Evolutionary conservation across 2,113 vertebrate species (phyloP).

Genomic region (Gorsachius goisagi): DNA sequence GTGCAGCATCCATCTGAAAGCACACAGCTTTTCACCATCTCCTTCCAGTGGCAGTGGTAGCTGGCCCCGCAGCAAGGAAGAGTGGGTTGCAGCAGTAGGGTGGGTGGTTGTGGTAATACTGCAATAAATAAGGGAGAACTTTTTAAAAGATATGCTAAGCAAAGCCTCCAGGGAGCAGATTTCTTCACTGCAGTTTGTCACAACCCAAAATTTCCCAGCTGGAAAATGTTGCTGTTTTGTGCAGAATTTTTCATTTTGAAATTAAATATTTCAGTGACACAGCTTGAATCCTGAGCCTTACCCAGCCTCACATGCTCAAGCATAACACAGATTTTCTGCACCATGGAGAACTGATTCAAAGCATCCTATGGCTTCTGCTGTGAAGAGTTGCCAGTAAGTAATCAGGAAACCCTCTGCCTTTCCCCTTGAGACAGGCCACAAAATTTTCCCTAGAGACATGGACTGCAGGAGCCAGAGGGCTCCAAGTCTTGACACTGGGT

Average conservation of each 20-base stretch:
- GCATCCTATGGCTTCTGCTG: not conserved
- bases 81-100: not conserved
- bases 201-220: not conserved
- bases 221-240: not conserved
- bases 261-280: not conserved
- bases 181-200: not conserved
- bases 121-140: not conserved
- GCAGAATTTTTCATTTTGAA: not conserved
- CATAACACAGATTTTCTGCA: not conserved
- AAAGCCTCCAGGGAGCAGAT: not conserved
- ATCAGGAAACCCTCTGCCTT: not conserved
- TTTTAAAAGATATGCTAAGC: not conserved
- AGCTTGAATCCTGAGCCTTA: not conserved
- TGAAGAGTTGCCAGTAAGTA: not conserved
- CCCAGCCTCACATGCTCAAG: not conserved
- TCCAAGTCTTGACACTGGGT: not conserved
- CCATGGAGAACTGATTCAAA: not conserved
- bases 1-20: not conserved
- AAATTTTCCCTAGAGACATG: not conserved
- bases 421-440: not conserved
- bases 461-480: not conserved
- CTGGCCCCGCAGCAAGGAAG: not conserved
- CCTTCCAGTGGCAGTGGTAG: not conserved
- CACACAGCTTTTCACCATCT: fast-evolving
- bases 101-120: not conserved